phyloP scores from a whole-genome alignment of 2,888 invertebrate species.

The Arrhopalites spinosus region DNA sequence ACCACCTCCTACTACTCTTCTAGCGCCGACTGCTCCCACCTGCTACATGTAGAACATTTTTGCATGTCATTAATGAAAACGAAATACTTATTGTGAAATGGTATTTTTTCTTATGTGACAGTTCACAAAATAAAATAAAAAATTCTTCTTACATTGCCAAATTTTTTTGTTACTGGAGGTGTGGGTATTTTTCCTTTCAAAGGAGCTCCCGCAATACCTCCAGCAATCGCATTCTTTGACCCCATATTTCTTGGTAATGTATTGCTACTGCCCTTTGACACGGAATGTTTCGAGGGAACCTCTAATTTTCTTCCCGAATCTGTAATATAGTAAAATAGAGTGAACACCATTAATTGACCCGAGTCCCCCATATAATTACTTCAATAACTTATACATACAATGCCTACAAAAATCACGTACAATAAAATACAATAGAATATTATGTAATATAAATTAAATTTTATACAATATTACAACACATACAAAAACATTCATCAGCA shows the following conservation, averaged over 20 bases:
- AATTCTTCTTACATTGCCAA: conserved; percentile 26
- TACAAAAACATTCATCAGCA: too few relatives aligned
- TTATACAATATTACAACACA: too few relatives aligned
- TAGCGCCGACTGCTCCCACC: conserved; percentile 22
- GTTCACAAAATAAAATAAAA: too few relatives aligned
- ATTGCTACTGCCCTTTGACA: conserved; percentile 77
- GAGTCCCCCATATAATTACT: too few relatives aligned
- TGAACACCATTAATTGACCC: too few relatives aligned
- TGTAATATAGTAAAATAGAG: conserved; percentile 58
- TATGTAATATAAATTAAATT: too few relatives aligned
- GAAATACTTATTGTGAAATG: too few relatives aligned
- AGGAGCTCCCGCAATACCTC: conserved; percentile 10
- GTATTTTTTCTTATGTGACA: too few relatives aligned
- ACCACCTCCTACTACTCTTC: not conserved
- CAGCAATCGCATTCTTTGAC: conserved; percentile 57
- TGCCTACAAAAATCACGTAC: too few relatives aligned
- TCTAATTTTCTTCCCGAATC: conserved; percentile 75
- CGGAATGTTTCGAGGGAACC: conserved; percentile 48
- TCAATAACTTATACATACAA: too few relatives aligned
- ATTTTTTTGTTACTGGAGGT: conserved; percentile 50
- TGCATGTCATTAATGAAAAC: too few relatives aligned
- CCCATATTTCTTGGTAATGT: conserved; percentile 86
- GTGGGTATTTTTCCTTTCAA: conserved; percentile 44
- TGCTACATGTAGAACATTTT: not conserved
- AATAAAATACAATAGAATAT: too few relatives aligned